Evolutionary conservation across 2,113 vertebrate species (phyloP).

Genomic region (Irena cyanogastra): DNA sequence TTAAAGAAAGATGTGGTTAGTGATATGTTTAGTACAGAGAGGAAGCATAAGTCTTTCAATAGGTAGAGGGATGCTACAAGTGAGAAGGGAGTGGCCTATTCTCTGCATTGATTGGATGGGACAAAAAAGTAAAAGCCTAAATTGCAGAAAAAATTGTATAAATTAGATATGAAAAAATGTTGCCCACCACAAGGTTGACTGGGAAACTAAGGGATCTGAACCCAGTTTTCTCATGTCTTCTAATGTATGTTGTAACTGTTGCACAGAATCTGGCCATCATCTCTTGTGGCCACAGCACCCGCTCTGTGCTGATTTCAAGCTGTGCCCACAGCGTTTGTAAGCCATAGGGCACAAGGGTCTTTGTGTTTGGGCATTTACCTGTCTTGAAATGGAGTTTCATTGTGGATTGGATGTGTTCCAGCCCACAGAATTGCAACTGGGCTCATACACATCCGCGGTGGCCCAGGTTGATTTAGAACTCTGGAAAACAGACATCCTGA

Average conservation of each 20-base stretch:
- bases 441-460: background rate
- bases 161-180: background rate
- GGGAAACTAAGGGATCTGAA: background rate
- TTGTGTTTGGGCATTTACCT: background rate
- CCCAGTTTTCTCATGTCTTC: background rate
- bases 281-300: background rate
- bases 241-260: background rate
- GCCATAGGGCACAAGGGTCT: background rate
- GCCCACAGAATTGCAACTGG: background rate
- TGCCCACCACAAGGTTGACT: background rate
- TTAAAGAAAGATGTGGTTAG: background rate
- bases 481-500: background rate
- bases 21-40: background rate
- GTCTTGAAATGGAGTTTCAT: background rate
- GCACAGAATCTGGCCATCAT: background rate
- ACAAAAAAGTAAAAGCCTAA: background rate
- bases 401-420: background rate
- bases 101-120: background rate
- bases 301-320: background rate
- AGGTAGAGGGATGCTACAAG: background rate
- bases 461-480: background rate
- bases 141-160: background rate
- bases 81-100: background rate
- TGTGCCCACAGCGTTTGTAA: background rate
- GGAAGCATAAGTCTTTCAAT: background rate